Evolutionary conservation across 2,888 invertebrate genomes (phyloP).

Genomic region (Diplazon laetatorius): DNA sequence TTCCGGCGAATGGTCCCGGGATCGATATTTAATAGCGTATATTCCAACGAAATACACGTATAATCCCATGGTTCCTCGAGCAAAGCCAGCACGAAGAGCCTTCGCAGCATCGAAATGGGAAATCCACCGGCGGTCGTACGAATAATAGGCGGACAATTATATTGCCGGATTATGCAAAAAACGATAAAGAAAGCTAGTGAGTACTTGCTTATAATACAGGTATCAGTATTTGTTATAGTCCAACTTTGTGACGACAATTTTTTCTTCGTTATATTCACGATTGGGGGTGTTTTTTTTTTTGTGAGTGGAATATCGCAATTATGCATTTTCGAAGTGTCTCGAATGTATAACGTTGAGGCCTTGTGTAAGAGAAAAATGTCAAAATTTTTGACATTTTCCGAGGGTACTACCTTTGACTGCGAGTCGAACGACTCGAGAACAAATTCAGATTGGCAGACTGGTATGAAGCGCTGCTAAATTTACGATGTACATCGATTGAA

Average conservation of each 20-base stretch:
- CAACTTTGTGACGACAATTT: background rate
- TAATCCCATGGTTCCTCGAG: slow-evolving; percentile 3
- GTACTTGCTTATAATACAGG: background rate
- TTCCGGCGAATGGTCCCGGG: background rate
- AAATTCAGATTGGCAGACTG: background rate
- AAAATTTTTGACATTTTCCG: too few species aligned
- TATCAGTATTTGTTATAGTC: slow-evolving; percentile 1
- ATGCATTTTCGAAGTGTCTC: background rate
- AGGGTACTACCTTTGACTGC: background rate
- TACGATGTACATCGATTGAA: too few species aligned
- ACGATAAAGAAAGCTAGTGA: slow-evolving; percentile 26
- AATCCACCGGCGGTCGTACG: slow-evolving; percentile 11
- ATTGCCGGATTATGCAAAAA: slow-evolving; percentile 37
- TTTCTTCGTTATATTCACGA: slow-evolving; percentile 25
- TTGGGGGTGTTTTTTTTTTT: background rate
- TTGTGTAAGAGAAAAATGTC: too few species aligned
- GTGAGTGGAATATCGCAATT: background rate
- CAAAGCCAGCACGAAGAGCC: slow-evolving; percentile 1
- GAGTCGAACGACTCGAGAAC: background rate
- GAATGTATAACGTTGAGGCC: background rate
- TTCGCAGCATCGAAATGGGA: slow-evolving; percentile 16
- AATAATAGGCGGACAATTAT: slow-evolving; percentile 34
- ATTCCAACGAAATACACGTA: background rate
- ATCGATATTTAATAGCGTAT: slow-evolving; percentile 22
- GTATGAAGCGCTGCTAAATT: too few species aligned